Percentiles rank a stretch among this genome's conserved stretches.
These are phyloP conservation scores for Poicephalus gulielmi DNA, from an alignment of 2,113 vertebrate species.

Conservation along the genomic window DNA sequence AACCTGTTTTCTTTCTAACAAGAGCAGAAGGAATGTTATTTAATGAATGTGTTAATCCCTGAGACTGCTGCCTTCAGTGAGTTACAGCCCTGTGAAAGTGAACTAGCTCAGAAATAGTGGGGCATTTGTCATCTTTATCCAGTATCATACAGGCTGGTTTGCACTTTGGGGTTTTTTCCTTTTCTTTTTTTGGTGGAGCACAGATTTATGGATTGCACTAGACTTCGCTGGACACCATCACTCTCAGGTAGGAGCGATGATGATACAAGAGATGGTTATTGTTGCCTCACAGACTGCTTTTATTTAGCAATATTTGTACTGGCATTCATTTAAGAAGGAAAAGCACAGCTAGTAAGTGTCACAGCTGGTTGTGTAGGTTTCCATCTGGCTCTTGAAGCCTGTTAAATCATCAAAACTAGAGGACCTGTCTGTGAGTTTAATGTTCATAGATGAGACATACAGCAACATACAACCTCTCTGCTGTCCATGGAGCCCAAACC, in stretches of 20 bases:
- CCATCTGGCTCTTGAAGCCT: neutral
- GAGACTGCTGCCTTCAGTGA: neutral
- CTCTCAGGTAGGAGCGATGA: neutral
- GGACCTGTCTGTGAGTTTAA: neutral
- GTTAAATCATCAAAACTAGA: neutral
- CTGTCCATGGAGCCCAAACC: neutral
- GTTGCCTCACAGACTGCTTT: neutral
- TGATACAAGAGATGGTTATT: neutral
- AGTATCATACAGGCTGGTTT: neutral
- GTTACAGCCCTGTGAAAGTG: neutral
- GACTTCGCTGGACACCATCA: neutral
- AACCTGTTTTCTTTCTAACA: neutral
- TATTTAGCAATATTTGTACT: neutral
- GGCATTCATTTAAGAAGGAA: neutral
- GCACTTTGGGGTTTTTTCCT: neutral
- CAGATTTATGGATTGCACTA: neutral
- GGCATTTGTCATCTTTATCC: neutral
- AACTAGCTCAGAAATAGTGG: neutral
- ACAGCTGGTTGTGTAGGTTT: neutral
- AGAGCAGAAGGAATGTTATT: neutral
- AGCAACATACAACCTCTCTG: fast-evolving
- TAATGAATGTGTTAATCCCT: neutral
- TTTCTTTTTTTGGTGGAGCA: neutral
- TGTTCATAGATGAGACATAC: neutral
- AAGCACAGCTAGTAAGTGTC: neutral